These are phyloP conservation scores for Eupristina koningsbergeri DNA, from an alignment of 1,140 invertebrate species.

Conservation along the genomic window DNA sequence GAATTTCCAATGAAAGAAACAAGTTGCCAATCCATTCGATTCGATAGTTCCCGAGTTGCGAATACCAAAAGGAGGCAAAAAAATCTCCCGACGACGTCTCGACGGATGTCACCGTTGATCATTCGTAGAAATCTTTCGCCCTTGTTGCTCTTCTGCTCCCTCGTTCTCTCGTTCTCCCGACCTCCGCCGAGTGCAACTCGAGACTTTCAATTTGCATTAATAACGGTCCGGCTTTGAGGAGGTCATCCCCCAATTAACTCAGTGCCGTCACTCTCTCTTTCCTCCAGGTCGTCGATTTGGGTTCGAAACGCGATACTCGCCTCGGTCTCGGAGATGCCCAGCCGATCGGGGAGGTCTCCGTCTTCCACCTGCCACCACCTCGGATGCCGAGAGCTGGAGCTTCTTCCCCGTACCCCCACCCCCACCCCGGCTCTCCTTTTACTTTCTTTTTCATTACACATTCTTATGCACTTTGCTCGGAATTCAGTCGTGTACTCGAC, in stretches of 20 bases:
- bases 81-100: not conserved
- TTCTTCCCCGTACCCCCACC: slow-evolving; percentile 26
- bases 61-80: not conserved
- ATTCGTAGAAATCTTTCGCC: slow-evolving; percentile 55
- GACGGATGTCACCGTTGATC: slow-evolving; percentile 38
- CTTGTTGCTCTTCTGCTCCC: not conserved
- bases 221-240: not conserved
- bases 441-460: not conserved
- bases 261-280: slow-evolving; percentile 21
- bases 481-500: not conserved
- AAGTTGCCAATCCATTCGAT: not conserved
- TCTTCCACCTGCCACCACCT: slow-evolving; percentile 68
- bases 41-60: not conserved
- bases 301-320: slow-evolving; percentile 64
- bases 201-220: slow-evolving; percentile 49
- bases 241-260: slow-evolving; percentile 47
- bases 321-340: slow-evolving; percentile 58
- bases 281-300: slow-evolving; percentile 44
- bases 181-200: slow-evolving; percentile 37
- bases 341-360: slow-evolving; percentile 65
- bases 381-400: slow-evolving; percentile 34
- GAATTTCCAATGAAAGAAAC: slow-evolving; percentile 27
- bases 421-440: slow-evolving; percentile 30
- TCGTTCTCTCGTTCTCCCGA: not conserved
- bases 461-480: not conserved